Conservation (phyloP, 1,140 invertebrate species). For the Piezodorus guildinii region DNA sequence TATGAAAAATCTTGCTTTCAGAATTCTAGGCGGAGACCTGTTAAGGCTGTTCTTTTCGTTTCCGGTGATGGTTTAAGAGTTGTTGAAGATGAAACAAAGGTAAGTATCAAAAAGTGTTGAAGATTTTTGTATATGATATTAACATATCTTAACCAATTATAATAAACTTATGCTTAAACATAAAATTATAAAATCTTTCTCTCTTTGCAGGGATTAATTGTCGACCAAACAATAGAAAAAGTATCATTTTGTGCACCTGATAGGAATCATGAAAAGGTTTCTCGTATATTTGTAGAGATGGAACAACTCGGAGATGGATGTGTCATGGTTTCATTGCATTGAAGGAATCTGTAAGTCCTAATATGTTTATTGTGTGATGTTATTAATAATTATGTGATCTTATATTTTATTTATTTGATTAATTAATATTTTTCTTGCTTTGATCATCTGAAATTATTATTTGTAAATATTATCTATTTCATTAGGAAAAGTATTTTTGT, state of each 20-base stretch:
- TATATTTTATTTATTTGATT: neutral
- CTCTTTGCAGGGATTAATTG: conserved; percentile 67
- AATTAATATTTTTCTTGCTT: neutral
- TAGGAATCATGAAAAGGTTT: conserved; percentile 95
- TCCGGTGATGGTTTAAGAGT: conserved; percentile 94
- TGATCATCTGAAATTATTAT: neutral
- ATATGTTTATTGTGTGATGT: neutral
- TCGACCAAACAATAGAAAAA: conserved; percentile 99
- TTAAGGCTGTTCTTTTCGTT: conserved; percentile 85
- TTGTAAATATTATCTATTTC: too few species aligned
- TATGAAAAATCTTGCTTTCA: conserved; percentile 33
- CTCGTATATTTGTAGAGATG: conserved; percentile 81
- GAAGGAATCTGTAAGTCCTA: conserved; percentile 68
- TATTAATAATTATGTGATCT: neutral
- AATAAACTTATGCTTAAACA: too few species aligned
- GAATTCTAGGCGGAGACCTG: conserved; percentile 76
- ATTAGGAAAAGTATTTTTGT: too few species aligned
- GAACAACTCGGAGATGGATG: conserved; percentile 88
- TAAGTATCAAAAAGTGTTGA: conserved; percentile 28
- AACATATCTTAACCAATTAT: too few species aligned
- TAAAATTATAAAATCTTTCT: neutral
- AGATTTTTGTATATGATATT: neutral
- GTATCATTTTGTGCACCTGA: conserved; percentile 99
- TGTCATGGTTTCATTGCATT: conserved; percentile 96
- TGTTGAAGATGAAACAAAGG: conserved; percentile 96